phyloP scores from a whole-genome alignment of 2,797 vertebrate genomes.

The Ataeniobius toweri region DNA sequence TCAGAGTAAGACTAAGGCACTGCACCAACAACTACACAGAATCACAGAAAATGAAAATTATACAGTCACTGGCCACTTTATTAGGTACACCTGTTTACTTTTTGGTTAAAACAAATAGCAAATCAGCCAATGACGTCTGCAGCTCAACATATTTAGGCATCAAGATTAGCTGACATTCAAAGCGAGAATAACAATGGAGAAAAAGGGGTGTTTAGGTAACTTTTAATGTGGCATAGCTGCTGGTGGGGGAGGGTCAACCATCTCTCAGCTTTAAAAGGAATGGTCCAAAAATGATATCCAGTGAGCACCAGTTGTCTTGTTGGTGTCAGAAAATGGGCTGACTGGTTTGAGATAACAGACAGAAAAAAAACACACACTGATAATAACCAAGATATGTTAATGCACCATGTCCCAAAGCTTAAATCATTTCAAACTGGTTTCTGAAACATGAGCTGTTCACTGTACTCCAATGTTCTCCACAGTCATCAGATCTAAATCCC shows the following conservation, averaged over 20 bases:
- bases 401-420: not conserved
- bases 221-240: not conserved
- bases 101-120: not conserved
- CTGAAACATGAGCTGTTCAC: not conserved
- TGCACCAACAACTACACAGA: not conserved
- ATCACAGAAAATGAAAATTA: not conserved
- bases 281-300: not conserved
- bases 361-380: no score
- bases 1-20: not conserved
- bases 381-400: no score
- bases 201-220: not conserved
- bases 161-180: not conserved
- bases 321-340: not conserved
- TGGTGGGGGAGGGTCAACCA: not conserved
- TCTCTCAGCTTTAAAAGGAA: not conserved
- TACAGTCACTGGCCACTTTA: not conserved
- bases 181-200: not conserved
- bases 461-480: not conserved
- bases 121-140: not conserved
- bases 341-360: not conserved
- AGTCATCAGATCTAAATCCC: not conserved
- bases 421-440: not conserved
- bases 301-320: not conserved
- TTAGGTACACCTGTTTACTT: not conserved
- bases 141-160: not conserved